phyloP scores from a whole-genome alignment of 2,888 invertebrate genomes.

The Dolichopus griseipennis region DNA sequence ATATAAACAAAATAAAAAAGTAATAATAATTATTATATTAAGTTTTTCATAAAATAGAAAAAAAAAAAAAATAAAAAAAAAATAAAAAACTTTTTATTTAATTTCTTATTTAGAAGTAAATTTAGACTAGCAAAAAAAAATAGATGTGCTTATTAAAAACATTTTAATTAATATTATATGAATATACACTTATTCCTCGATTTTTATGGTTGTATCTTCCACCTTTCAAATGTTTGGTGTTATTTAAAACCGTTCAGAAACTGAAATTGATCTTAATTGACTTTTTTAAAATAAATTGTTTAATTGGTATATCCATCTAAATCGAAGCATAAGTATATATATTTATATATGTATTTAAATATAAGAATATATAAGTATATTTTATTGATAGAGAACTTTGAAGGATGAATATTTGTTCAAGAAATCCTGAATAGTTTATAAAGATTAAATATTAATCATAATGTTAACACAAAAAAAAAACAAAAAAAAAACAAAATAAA shows the following conservation, averaged over 20 bases:
- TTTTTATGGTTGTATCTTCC: no score
- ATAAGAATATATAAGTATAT: not conserved
- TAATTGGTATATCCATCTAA: no score
- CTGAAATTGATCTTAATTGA: no score
- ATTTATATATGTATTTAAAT: not conserved
- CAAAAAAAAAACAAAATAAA: not conserved
- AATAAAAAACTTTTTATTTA: slow-evolving; percentile 9
- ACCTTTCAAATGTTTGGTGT: no score
- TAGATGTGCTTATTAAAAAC: no score
- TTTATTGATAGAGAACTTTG: not conserved
- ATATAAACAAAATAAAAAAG: no score
- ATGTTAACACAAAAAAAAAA: not conserved
- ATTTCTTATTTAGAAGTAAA: slow-evolving; percentile 15
- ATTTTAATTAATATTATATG: no score
- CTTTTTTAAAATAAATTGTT: no score
- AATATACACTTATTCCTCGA: no score
- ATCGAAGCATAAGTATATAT: not conserved
- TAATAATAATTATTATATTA: not conserved
- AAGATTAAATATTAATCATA: not conserved
- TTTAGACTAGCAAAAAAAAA: slow-evolving; percentile 10
- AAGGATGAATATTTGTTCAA: slow-evolving; percentile 30
- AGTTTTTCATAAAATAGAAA: slow-evolving; percentile 1
- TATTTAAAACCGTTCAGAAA: no score
- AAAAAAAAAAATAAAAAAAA: slow-evolving; percentile 11
- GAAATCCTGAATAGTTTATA: slow-evolving; percentile 22